Conservation (phyloP, 2,888 invertebrate species). For the Xestoiulus laeticollis region DNA sequence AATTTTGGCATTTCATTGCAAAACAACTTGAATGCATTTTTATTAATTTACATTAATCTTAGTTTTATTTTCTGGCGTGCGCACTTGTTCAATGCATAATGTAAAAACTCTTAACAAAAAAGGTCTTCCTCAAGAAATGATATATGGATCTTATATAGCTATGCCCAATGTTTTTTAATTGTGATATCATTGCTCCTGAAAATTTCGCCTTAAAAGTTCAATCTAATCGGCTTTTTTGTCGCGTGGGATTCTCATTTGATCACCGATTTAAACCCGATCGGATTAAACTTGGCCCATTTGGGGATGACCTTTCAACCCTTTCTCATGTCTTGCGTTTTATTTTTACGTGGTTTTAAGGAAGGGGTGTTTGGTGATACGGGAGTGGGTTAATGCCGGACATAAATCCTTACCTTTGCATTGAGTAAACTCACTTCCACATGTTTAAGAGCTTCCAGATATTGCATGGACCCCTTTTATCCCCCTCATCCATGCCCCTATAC, state of each 20-base stretch:
- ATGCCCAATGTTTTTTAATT: not conserved
- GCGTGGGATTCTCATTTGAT: not conserved
- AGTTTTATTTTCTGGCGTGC: not conserved
- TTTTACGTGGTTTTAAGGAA: not conserved
- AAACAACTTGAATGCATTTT: not conserved
- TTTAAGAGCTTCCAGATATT: constrained; percentile 27
- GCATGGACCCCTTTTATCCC: constrained; percentile 8
- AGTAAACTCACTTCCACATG: constrained; percentile 28
- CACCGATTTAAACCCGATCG: not conserved
- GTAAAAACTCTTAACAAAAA: not conserved
- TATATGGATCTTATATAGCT: not conserved
- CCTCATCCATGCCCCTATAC: not conserved
- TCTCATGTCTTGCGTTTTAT: constrained; percentile 1
- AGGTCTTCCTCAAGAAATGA: constrained; percentile 1
- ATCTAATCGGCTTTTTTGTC: too few relatives aligned
- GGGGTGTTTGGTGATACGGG: constrained; percentile 32
- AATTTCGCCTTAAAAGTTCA: not conserved
- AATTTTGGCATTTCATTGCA: not conserved
- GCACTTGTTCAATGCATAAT: not conserved
- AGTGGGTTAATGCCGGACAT: constrained; percentile 18
- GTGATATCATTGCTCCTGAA: not conserved
- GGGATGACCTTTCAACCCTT: constrained; percentile 11
- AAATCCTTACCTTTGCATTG: constrained; percentile 8
- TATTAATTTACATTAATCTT: not conserved
- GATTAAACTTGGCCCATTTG: not conserved